A percentile compares a stretch with the other conserved stretches of the same genome.
Evolutionary conservation across 2,797 vertebrate species (phyloP).

Genomic region (Otus scops): DNA sequence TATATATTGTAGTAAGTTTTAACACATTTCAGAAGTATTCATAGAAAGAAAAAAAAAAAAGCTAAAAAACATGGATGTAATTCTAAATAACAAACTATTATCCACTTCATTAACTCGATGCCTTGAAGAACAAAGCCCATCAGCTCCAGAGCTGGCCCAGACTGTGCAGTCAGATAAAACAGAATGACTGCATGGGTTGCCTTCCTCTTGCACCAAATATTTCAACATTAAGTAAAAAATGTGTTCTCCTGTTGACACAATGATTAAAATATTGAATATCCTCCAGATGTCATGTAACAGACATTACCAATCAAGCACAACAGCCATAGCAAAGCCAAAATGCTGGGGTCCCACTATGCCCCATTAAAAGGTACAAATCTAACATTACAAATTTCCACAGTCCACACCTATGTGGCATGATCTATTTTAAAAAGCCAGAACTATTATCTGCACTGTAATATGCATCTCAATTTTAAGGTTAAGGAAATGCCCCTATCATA

Average conservation of each 20-base stretch:
- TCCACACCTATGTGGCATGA: accelerated
- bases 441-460: background rate
- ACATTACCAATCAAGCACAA: background rate
- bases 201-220: background rate
- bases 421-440: background rate
- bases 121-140: background rate
- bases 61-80: background rate
- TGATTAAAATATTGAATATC: background rate
- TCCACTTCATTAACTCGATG: background rate
- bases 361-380: background rate
- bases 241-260: background rate
- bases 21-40: background rate
- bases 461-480: background rate
- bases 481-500: background rate
- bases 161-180: background rate
- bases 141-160: background rate
- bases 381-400: background rate
- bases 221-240: background rate
- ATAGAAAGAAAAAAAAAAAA: background rate
- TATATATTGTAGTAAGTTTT: background rate
- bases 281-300: background rate
- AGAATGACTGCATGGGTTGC: accelerated
- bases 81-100: background rate
- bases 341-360: background rate
- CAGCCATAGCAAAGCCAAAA: background rate